Evolutionary conservation across 2,797 vertebrate species (phyloP), one percentile per base, ranked within the genome.

Genomic region (Chaetodon trifasciatus): DNA sequence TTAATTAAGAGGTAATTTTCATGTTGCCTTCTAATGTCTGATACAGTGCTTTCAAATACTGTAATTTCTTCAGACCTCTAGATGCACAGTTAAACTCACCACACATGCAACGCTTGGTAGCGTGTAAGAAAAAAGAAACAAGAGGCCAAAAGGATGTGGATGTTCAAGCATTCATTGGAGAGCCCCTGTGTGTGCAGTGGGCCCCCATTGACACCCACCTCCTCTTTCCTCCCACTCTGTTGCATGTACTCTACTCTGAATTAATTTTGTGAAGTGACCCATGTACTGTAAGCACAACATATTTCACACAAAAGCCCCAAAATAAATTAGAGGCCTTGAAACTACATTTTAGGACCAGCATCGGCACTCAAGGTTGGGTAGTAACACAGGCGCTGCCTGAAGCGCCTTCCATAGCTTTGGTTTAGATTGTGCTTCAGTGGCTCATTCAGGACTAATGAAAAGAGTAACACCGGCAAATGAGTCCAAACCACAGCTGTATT

Each of bases 1-100:
- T 82, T 71, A 57, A 81, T 61, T 75, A 55, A 72, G 69, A 66
- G 32, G 8, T 58, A 76, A 76, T 69, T 28, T 69, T 63, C 42
- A 49, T 37, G n/a, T 60, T 74, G 46, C 53, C 8, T 40, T 74
- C 68, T 50, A 57, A 79, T 62, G 49, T 11, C 56, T 42, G 16
- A 67, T 28, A 60, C 15, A 39, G 3, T 46, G 19, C 52, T 68
- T 64, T 63, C 9, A 63, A 39, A 68, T 50, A 16, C 39, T 13
- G 15, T 42, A n/a, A 35, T 55, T 69, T 60, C 0, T 61, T 63
- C 55, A 39, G 12, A 21, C 49, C 52, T 78, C 17, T 46, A 32
- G 35, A 42, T 55, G 5, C 58, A 16, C 13, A 39, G 19, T 69
- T 70, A 21, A 60, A 42, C 23, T 42, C 23, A 11, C 55, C 17